phyloP scores from a whole-genome alignment of 2,113 vertebrate genomes.

The human (Homo sapiens) region GRCh38 chr2:142956501-142957000 shows the following conservation, averaged over 20 bases:
- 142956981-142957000: not conserved
- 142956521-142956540: slow-evolving; percentile 79
- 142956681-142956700: slow-evolving; percentile 66
- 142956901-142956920: no score
- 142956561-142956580: slow-evolving; percentile 86
- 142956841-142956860: not conserved
- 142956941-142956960: no score
- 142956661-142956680: slow-evolving; percentile 63
- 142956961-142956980: no score
- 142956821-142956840: not conserved
- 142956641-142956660: slow-evolving; percentile 71
- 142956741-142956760: not conserved
- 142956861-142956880: no score
- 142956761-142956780: not conserved
- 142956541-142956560: slow-evolving; percentile 83
- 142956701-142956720: slow-evolving; percentile 67
- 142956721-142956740: not conserved
- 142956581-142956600: slow-evolving; percentile 83
- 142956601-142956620: slow-evolving; percentile 78
- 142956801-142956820: not conserved
- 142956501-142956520: slow-evolving; percentile 82
- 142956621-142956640: slow-evolving; percentile 75
- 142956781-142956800: not conserved
- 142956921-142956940: no score
- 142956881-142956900: no score